phyloP scores from a whole-genome alignment of 2,888 invertebrate species.

The Shargacucullia verbasci region DNA sequence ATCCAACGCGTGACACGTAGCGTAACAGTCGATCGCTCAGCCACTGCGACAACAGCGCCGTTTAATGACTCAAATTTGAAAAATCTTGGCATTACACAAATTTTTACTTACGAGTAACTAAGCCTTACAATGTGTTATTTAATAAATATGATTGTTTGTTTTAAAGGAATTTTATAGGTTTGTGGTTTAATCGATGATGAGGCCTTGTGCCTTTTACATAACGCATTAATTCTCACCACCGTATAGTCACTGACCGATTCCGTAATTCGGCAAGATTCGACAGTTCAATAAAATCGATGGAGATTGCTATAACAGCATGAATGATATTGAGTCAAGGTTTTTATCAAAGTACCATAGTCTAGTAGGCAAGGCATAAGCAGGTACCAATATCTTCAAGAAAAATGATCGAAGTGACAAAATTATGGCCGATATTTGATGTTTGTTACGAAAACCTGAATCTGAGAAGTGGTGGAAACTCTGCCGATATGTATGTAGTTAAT shows the following conservation, averaged over 20 bases:
- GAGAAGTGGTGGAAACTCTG: slow-evolving; percentile 24
- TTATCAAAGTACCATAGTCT: slow-evolving; percentile 15
- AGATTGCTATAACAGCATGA: slow-evolving; percentile 44
- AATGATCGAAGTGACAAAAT: slow-evolving; percentile 12
- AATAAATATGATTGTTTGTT: slow-evolving; percentile 21
- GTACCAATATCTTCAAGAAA: slow-evolving; percentile 8
- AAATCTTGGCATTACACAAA: too few relatives aligned
- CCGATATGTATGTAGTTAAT: slow-evolving; percentile 10
- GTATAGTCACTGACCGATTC: slow-evolving; percentile 49
- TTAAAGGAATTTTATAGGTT: slow-evolving; percentile 22
- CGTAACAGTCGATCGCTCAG: too few relatives aligned
- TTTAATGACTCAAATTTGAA: too few relatives aligned
- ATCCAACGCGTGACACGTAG: too few relatives aligned
- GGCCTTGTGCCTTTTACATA: slow-evolving; percentile 49
- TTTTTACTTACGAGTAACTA: too few relatives aligned
- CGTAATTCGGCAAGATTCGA: slow-evolving; percentile 52
- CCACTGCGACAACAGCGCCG: too few relatives aligned
- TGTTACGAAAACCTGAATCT: slow-evolving; percentile 26
- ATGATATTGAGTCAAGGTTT: slow-evolving; percentile 53
- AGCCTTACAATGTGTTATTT: too few relatives aligned
- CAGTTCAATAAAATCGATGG: slow-evolving; percentile 42
- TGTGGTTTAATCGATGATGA: slow-evolving; percentile 32
- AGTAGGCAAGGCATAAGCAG: not conserved
- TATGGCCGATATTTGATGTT: slow-evolving; percentile 34
- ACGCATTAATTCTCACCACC: slow-evolving; percentile 22